These are phyloP conservation scores for Hermetia illucens DNA, from an alignment of 1,140 invertebrate genomes.

Conservation along the genomic window DNA sequence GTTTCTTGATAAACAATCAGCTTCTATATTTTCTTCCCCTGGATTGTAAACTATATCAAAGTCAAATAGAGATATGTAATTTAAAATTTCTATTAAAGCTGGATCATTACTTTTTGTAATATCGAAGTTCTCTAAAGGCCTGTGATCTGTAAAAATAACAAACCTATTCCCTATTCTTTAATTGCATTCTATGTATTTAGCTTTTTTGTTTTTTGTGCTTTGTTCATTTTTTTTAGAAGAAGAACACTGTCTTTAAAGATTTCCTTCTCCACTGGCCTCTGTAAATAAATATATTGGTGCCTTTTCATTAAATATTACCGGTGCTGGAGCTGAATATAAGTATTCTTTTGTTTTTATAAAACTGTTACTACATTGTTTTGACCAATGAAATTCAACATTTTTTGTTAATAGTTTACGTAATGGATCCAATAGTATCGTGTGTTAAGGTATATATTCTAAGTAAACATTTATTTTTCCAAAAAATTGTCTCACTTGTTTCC, in stretches of 20 bases:
- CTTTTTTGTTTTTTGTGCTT: constrained; percentile 18
- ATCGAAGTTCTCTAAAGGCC: constrained; percentile 28
- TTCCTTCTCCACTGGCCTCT: neutral
- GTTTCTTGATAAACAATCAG: constrained; percentile 25
- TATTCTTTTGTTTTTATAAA: constrained; percentile 23
- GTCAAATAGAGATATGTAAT: constrained; percentile 21
- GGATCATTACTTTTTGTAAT: constrained; percentile 14
- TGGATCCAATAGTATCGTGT: too few species aligned
- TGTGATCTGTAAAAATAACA: too few species aligned
- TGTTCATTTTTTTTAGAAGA: constrained; percentile 23
- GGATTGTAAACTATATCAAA: constrained; percentile 24
- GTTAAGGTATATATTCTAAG: too few species aligned
- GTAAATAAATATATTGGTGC: too few species aligned
- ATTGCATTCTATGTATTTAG: constrained; percentile 22
- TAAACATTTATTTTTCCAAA: too few species aligned
- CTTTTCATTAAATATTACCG: neutral
- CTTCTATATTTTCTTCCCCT: constrained; percentile 23
- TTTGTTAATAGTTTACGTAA: too few species aligned
- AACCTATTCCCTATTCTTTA: constrained; percentile 25
- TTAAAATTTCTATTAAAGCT: constrained; percentile 20
- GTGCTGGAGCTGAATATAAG: constrained; percentile 16
- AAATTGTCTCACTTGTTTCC: too few species aligned
- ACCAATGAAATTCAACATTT: too few species aligned
- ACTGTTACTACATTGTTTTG: too few species aligned
- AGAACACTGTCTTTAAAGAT: constrained; percentile 17